Evolutionary conservation across 2,797 vertebrate genomes (phyloP).

Genomic region (Dipus sagitta): DNA sequence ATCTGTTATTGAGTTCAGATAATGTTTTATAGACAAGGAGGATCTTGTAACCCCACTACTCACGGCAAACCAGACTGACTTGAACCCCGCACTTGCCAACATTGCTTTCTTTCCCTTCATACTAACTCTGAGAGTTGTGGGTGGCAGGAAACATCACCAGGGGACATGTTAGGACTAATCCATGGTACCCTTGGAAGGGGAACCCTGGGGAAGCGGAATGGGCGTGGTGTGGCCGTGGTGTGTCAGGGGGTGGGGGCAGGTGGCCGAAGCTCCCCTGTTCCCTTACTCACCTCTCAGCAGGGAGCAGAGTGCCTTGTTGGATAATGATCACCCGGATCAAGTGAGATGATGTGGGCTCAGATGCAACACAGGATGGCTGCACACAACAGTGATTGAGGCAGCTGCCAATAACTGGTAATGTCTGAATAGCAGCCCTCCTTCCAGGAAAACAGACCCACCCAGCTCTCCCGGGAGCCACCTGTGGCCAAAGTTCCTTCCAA

Average conservation of each 20-base stretch:
- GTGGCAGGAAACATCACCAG: neutral
- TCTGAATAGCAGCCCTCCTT: neutral
- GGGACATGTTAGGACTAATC: neutral
- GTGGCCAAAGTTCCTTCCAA: neutral
- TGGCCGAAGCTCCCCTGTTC: neutral
- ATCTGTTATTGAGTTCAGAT: neutral
- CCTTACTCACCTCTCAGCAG: neutral
- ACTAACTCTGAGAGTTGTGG: neutral
- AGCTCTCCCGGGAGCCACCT: neutral
- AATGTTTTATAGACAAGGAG: too few species aligned
- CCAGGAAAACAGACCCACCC: neutral
- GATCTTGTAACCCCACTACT: neutral
- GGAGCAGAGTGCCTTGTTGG: neutral
- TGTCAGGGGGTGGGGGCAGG: neutral
- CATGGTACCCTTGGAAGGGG: neutral
- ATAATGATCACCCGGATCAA: neutral
- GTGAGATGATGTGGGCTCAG: neutral
- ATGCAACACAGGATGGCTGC: neutral
- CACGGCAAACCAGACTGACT: neutral
- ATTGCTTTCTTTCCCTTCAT: neutral
- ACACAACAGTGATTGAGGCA: neutral
- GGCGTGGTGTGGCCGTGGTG: accelerated
- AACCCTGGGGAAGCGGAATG: neutral
- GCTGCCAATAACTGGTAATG: neutral
- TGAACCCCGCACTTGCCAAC: neutral